Evolutionary conservation across 92 coral and sea anemone genomes (phyloP), one percentile per base, ranked within the genome.

Genomic region (Parazoanthus swiftii): DNA sequence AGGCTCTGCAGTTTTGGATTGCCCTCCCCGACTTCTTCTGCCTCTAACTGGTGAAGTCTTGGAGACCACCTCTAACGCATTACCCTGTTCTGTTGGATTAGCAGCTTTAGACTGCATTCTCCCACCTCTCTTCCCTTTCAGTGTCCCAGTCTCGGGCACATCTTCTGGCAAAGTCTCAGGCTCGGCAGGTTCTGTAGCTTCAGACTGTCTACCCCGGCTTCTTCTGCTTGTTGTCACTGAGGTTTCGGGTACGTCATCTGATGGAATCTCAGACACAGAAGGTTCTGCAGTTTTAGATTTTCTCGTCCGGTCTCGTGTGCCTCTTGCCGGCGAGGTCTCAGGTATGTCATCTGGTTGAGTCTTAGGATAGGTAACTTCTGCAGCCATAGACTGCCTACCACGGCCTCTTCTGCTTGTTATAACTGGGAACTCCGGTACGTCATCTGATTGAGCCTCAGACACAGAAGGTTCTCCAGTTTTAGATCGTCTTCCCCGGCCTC

Each of bases 1-100:
- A 33, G 33, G 67, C n/a, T 48, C 67, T 50, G 67, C 65, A 51
- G 68, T 21, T 9, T 79, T 79, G 2, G 82, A 51, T 46, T 50
- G 36, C 67, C 56, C 51, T 50, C 82, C 82, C 8, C 67, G 82
- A 38, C 39, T 46, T 79, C 82, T 79, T 48, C 23, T 25, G 42
- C 82, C 50, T 79, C 67, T 48, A 2, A 25, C 38, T 50, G 65
- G 68, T 3, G 67, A 46, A 50, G 38, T 42, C 66, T 79, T 50
- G 10, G 68, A 26, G 15, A 36, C 8, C 51, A 6, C 82, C 37
- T 46, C 82, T 10, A 2, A 25, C 16, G 16, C 42, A 79, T 79
- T 14, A 23, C 70, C 8, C 0, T 25, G 70, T 8, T 63, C 70
- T 63, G 70, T 3, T 9, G 26, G 70, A 23, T 11, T 21, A 0